Evolutionary conservation across 1,140 invertebrate species (phyloP), one percentile per base, ranked within the genome.

Genomic region (Drosophila guanche): DNA sequence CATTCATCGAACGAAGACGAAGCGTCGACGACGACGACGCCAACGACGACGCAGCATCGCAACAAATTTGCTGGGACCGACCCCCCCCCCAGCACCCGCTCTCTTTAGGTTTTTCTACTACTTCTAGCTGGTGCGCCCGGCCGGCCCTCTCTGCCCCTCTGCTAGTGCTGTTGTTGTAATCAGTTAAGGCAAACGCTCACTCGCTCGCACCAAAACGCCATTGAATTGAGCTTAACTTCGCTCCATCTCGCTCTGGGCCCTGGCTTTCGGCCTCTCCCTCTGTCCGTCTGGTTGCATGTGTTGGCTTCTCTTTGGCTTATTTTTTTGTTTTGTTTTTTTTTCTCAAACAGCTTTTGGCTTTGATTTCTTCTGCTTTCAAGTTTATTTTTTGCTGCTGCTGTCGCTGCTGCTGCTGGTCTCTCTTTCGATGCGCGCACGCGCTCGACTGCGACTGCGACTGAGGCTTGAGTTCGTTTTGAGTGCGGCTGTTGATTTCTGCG

Each of bases 321-420:
- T 37, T 57, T 65, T 61, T 67, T 65, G 42, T 53, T 72, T 51
- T 20, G 16, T 40, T 48, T 54, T 20, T 56, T 83, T 75, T 77
- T 81, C 65, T 48, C 59, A 53, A 79, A 79, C 71, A 71, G 71
- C 80, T 88, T 76, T 80, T 86, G 76, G 73, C 77, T 85, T 86
- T 86, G 83, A 86, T 86, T 86, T 86, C 83, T 89, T 86, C 78
- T 70, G 77, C 79, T 73, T 81, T 69, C 60, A 86, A 79, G 66
- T 76, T 83, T 78, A 42, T 68, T 77, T 46, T 54, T 70, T 54
- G 27, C 41, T 53, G 45, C 70, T 52, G 25, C 55, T 57, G 52
- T 25, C 52, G 42, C 43, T 55, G 53, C 60, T 45, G n/a, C 45
- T 59, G 33, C 48, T 27, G 43, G 42, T 27, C 33, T 51, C 33